Conservation (phyloP, 2,797 vertebrate species). For the Thamnophis elegans region DNA sequence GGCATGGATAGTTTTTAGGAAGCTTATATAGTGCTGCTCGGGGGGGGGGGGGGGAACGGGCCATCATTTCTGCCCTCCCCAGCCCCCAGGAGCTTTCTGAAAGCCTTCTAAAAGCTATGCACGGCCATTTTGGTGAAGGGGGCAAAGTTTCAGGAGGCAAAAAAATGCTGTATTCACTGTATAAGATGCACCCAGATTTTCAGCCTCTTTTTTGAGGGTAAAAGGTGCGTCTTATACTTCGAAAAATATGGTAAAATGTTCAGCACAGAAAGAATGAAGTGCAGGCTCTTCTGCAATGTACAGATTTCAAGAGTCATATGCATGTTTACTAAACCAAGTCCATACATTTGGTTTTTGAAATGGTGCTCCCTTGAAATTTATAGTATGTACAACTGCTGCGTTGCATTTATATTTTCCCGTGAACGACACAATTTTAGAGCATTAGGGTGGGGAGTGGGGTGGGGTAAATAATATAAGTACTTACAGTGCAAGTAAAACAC, state of each 20-base stretch:
- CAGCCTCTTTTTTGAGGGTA: no score
- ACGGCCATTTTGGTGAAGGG: no score
- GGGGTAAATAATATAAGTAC: slow-evolving; percentile 53
- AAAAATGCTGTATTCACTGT: no score
- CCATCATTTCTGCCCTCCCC: no score
- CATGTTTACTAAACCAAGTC: neutral
- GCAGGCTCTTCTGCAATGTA: neutral
- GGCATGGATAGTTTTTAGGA: no score
- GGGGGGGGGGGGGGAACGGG: no score
- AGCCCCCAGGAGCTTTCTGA: no score
- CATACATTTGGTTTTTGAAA: neutral
- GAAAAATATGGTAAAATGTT: neutral
- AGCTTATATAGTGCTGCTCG: no score
- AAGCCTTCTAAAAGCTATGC: no score
- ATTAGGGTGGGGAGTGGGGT: neutral
- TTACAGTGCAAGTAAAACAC: slow-evolving; percentile 91
- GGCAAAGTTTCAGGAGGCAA: no score
- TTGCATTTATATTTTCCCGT: neutral
- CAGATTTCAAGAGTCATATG: accelerated
- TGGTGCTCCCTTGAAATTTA: neutral
- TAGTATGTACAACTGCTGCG: neutral
- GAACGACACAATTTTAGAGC: neutral
- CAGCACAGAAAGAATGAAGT: neutral
- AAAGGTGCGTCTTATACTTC: no score
- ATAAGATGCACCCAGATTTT: no score